phyloP scores from a whole-genome alignment of 2,113 vertebrate genomes.

The Oceanites oceanicus region DNA sequence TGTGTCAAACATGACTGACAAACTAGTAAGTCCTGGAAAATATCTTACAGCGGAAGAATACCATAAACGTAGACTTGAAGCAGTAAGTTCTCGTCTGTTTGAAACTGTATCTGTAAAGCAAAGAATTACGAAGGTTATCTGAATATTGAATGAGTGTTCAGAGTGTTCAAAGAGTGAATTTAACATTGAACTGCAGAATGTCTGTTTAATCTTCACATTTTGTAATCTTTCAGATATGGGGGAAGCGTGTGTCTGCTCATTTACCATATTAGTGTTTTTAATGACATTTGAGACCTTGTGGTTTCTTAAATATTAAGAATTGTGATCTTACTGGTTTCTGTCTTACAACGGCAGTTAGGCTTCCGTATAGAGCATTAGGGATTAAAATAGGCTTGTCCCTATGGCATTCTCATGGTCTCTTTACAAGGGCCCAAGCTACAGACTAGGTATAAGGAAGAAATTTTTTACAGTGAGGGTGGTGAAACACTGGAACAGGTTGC shows the following conservation, averaged over 20 bases:
- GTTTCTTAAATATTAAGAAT: background rate
- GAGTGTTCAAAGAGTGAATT: background rate
- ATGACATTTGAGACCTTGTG: background rate
- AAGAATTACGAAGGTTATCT: background rate
- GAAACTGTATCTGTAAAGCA: background rate
- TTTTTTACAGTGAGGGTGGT: background rate
- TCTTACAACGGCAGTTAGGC: background rate
- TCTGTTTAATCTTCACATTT: background rate
- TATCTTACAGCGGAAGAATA: slow-evolving; percentile 84
- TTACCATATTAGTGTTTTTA: background rate
- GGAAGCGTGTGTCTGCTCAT: fast-evolving
- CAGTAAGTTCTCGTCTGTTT: slow-evolving; percentile 77
- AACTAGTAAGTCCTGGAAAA: slow-evolving; percentile 74
- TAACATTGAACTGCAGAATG: background rate
- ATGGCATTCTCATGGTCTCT: background rate
- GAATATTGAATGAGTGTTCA: background rate
- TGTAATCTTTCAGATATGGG: background rate
- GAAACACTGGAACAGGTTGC: background rate
- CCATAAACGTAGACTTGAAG: slow-evolving; percentile 75
- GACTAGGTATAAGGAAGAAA: background rate
- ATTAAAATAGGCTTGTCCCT: background rate
- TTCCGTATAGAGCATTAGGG: background rate
- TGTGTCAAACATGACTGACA: slow-evolving; percentile 84
- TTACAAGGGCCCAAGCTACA: background rate
- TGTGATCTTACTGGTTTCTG: background rate